These are phyloP conservation scores for Emmelina monodactyla DNA, from an alignment of 2,888 invertebrate species.

Conservation along the genomic window DNA sequence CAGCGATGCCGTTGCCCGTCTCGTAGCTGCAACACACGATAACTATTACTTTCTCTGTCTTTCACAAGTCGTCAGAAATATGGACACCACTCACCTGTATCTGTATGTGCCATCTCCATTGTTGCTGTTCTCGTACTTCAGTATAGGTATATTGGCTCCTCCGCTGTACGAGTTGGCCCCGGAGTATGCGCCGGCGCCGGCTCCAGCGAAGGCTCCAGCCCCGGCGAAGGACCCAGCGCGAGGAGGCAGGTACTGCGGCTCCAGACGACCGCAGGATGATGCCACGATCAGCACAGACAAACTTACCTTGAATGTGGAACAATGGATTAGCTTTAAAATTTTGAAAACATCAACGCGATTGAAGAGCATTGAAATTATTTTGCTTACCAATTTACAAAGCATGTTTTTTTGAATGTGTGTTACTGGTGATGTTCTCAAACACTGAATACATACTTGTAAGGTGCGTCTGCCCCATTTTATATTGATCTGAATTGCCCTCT, in stretches of 20 bases:
- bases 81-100: constrained; percentile 65
- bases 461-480: constrained; percentile 61
- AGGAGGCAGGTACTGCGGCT: constrained; percentile 37
- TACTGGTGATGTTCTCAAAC: too few species aligned
- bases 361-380: too few species aligned
- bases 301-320: constrained; percentile 14
- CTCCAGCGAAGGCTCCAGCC: constrained; percentile 15
- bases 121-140: constrained; percentile 69
- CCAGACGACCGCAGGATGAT: constrained; percentile 38
- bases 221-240: constrained; percentile 23
- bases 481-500: constrained; percentile 61
- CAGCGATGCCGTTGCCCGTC: constrained; percentile 72
- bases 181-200: constrained; percentile 14
- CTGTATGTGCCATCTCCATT: constrained; percentile 72
- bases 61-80: too few species aligned
- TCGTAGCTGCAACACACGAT: constrained; percentile 62
- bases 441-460: constrained; percentile 42
- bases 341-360: too few species aligned
- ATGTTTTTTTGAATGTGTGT: too few species aligned
- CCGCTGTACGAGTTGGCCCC: constrained; percentile 13
- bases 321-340: too few species aligned
- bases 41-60: too few species aligned
- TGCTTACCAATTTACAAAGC: too few species aligned
- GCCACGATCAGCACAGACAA: constrained; percentile 34
- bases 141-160: constrained; percentile 61